Percentiles rank a stretch among this genome's conserved stretches.
Evolutionary conservation across 1,140 invertebrate genomes (phyloP).

Genomic region (Drosophila kohkoa): DNA sequence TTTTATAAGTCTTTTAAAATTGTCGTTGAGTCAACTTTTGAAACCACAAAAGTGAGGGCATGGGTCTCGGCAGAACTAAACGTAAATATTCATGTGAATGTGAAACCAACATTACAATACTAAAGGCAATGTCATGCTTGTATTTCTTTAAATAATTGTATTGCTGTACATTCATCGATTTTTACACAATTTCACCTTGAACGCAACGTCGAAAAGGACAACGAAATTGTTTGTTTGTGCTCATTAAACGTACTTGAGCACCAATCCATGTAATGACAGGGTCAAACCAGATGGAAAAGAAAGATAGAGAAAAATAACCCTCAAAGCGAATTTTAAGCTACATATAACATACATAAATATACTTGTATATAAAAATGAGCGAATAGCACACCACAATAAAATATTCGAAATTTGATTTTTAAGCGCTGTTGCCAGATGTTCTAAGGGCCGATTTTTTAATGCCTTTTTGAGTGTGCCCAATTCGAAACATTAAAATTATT

Average conservation of each 20-base stretch:
- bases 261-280: slow-evolving; percentile 23
- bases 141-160: slow-evolving; percentile 8
- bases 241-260: slow-evolving; percentile 64
- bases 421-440: too few relatives aligned
- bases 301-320: slow-evolving; percentile 14
- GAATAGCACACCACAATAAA: neutral
- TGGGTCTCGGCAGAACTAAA: slow-evolving; percentile 34
- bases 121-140: too few relatives aligned
- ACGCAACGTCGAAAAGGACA: slow-evolving; percentile 54
- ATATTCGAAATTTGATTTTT: too few relatives aligned
- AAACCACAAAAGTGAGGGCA: slow-evolving; percentile 66
- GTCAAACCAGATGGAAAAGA: slow-evolving; percentile 8
- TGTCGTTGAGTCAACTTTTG: slow-evolving; percentile 25
- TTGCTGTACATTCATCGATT: slow-evolving; percentile 66
- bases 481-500: too few relatives aligned
- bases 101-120: slow-evolving; percentile 13
- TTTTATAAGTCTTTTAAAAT: slow-evolving; percentile 12
- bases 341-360: too few relatives aligned
- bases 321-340: neutral
- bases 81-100: slow-evolving; percentile 19
- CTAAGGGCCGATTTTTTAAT: too few relatives aligned
- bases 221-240: slow-evolving; percentile 57
- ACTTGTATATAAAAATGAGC: slow-evolving; percentile 25
- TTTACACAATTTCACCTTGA: slow-evolving; percentile 58
- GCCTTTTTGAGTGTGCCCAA: too few relatives aligned